Conservation (phyloP, 2,888 invertebrate genomes). For the Palloptera scutellata region DNA sequence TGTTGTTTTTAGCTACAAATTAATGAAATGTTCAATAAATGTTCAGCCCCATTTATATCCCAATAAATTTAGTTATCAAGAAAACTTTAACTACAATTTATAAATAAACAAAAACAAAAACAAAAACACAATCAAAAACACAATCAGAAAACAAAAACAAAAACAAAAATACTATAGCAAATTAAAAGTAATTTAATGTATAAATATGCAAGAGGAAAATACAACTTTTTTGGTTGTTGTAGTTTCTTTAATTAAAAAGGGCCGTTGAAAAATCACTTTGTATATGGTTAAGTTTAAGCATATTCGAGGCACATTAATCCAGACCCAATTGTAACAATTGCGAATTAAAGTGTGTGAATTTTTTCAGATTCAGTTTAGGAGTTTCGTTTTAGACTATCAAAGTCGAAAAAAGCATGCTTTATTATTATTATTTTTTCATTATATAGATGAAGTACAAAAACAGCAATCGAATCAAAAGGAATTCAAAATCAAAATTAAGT, state of each 20-base stretch:
- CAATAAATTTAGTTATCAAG: slow-evolving; percentile 62
- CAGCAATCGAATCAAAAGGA: slow-evolving; percentile 52
- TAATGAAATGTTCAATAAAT: slow-evolving; percentile 40
- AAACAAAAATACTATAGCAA: slow-evolving; percentile 15
- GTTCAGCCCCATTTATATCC: slow-evolving; percentile 59
- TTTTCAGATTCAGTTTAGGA: no score
- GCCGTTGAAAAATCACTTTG: slow-evolving; percentile 59
- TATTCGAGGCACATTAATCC: slow-evolving; percentile 43
- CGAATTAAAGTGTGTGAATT: not conserved
- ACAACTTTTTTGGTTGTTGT: slow-evolving; percentile 20
- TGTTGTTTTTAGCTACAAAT: not conserved
- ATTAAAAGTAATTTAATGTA: slow-evolving; percentile 19
- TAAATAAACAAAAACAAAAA: slow-evolving; percentile 33
- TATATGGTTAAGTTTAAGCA: slow-evolving; percentile 41
- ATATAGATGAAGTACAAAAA: slow-evolving; percentile 36
- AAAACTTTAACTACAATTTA: slow-evolving; percentile 52
- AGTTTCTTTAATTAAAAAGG: slow-evolving; percentile 43
- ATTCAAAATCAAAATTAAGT: slow-evolving; percentile 53
- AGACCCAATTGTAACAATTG: slow-evolving; percentile 50
- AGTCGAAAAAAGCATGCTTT: slow-evolving; percentile 21
- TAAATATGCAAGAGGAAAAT: slow-evolving; percentile 39
- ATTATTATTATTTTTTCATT: not conserved
- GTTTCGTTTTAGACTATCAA: slow-evolving; percentile 9
- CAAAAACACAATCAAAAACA: slow-evolving; percentile 23
- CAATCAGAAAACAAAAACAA: slow-evolving; percentile 24